These are phyloP conservation scores for Dasysyrphus albostriatus DNA, from an alignment of 2,888 invertebrate species.

Conservation along the genomic window DNA sequence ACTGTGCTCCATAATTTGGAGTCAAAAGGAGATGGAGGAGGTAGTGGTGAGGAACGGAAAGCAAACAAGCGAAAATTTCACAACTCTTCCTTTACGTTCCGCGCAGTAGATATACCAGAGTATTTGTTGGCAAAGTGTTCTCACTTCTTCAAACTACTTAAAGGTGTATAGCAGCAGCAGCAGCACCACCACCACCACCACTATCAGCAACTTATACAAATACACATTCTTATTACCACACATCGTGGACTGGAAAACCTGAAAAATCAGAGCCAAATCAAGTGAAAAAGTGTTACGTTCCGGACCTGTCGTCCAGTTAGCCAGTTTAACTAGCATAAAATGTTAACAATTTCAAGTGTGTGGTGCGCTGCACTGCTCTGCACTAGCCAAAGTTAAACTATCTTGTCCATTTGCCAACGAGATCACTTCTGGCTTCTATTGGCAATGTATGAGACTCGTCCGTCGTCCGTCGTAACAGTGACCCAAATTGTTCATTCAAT, in stretches of 20 bases:
- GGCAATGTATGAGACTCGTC: slow-evolving; percentile 27
- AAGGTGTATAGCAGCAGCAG: slow-evolving; percentile 7
- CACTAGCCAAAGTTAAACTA: slow-evolving; percentile 49
- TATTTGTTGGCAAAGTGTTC: slow-evolving; percentile 24
- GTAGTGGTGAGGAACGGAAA: neutral
- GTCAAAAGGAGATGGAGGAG: neutral
- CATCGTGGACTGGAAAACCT: slow-evolving; percentile 68
- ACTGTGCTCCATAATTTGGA: slow-evolving; percentile 25
- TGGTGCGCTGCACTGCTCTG: slow-evolving; percentile 10
- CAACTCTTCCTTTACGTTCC: slow-evolving; percentile 56
- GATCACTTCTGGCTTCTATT: slow-evolving; percentile 52
- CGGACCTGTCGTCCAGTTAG: slow-evolving; percentile 73
- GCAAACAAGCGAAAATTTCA: slow-evolving; percentile 62
- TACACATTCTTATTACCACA: slow-evolving; percentile 65
- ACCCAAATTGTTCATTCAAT: slow-evolving; percentile 61
- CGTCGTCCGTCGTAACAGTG: slow-evolving; percentile 67
- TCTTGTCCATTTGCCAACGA: slow-evolving; percentile 74
- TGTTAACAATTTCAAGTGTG: slow-evolving; percentile 47
- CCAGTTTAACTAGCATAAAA: slow-evolving; percentile 63
- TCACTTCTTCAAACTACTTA: slow-evolving; percentile 24
- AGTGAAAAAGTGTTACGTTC: slow-evolving; percentile 76
- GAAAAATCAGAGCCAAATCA: slow-evolving; percentile 73
- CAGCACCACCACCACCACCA: too few species aligned
- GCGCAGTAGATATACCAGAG: neutral
- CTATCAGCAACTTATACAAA: neutral